Conservation (phyloP, 2,888 invertebrate species). For the Protodeltote pygarga region DNA sequence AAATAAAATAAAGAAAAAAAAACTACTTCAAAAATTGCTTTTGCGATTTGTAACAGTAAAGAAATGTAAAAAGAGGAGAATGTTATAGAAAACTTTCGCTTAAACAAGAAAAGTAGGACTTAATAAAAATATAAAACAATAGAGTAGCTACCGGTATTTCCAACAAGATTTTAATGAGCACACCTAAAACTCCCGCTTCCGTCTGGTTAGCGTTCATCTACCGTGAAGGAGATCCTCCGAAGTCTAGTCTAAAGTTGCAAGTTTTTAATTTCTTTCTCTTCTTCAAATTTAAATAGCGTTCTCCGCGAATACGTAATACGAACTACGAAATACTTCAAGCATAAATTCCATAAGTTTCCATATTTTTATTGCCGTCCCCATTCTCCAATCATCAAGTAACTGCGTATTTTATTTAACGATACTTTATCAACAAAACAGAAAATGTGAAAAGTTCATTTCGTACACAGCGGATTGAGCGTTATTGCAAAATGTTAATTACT, state of each 20-base stretch:
- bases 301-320: slow-evolving; percentile 64
- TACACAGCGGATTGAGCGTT: slow-evolving; percentile 20
- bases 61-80: neutral
- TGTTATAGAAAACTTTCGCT: neutral
- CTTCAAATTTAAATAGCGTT: slow-evolving; percentile 66
- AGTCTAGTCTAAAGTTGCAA: slow-evolving; percentile 63
- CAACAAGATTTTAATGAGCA: slow-evolving; percentile 28
- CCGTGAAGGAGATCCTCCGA: slow-evolving; percentile 56
- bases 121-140: slow-evolving; percentile 13
- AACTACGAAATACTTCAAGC: slow-evolving; percentile 55
- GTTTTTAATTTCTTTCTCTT: slow-evolving; percentile 74
- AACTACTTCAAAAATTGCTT: no score
- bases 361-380: slow-evolving; percentile 35
- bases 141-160: slow-evolving; percentile 5
- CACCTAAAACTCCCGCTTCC: slow-evolving; percentile 35
- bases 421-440: slow-evolving; percentile 33
- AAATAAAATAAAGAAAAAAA: no score
- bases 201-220: slow-evolving; percentile 54
- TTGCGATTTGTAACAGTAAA: neutral
- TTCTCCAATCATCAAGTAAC: slow-evolving; percentile 13
- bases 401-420: slow-evolving; percentile 28
- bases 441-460: slow-evolving; percentile 22
- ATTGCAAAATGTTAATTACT: slow-evolving; percentile 45
- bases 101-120: neutral
- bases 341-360: slow-evolving; percentile 58